A percentile compares a stretch with the other conserved stretches of the same genome.
These are phyloP conservation scores for Phortica okadai DNA, from an alignment of 2,888 invertebrate genomes.

Conservation along the genomic window DNA sequence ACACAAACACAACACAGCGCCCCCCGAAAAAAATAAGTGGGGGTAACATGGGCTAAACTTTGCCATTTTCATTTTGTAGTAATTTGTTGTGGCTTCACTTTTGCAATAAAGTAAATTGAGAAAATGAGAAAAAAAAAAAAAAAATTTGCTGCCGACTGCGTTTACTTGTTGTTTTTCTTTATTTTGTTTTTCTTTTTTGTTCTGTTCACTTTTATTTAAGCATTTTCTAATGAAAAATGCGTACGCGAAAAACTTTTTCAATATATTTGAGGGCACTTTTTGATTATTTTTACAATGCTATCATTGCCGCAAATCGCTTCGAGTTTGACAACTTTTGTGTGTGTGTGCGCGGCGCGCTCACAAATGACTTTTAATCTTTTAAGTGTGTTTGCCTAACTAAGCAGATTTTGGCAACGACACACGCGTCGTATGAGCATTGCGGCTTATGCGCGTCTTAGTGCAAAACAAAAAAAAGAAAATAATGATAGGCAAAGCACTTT, in stretches of 20 bases:
- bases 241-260: constrained; percentile 54
- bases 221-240: constrained; percentile 29
- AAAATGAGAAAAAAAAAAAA: background rate
- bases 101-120: background rate
- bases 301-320: constrained; percentile 43
- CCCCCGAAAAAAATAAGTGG: no score
- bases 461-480: background rate
- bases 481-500: background rate
- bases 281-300: constrained; percentile 40
- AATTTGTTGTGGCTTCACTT: constrained; percentile 21
- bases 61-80: constrained; percentile 28
- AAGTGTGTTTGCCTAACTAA: constrained; percentile 34
- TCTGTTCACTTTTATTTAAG: background rate
- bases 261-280: constrained; percentile 54
- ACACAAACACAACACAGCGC: background rate
- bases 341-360: constrained; percentile 1
- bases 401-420: constrained; percentile 9
- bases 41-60: background rate
- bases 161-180: background rate
- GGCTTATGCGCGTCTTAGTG: background rate
- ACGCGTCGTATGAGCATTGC: background rate
- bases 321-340: constrained; percentile 42
- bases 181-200: background rate
- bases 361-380: constrained; percentile 46
- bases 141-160: background rate